phyloP scores from a whole-genome alignment of 2,888 invertebrate species.

The Dusona sp. region DNA sequence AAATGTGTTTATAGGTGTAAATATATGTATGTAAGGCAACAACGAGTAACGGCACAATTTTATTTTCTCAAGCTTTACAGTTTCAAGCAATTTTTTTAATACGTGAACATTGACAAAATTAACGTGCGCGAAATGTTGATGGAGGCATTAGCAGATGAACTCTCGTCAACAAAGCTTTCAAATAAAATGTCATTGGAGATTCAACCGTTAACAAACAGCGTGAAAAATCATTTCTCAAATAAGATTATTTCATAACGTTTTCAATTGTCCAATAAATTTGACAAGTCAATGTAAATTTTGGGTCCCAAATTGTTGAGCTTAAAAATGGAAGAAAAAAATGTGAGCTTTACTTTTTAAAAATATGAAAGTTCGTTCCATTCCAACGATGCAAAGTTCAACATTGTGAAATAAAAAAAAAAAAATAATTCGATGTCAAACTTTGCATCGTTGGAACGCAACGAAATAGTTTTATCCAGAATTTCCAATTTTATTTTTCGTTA shows the following conservation, averaged over 20 bases:
- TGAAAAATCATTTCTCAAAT: not conserved
- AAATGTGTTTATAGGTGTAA: not conserved
- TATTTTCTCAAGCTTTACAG: not conserved
- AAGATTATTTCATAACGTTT: not conserved
- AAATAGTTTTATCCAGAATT: not conserved
- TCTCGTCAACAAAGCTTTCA: not conserved
- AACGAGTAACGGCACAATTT: not conserved
- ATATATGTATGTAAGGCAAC: slow-evolving; percentile 4
- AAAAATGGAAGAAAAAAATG: too few species aligned
- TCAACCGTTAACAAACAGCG: not conserved
- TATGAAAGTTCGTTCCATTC: too few species aligned
- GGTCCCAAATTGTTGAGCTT: too few species aligned
- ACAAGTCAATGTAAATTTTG: too few species aligned
- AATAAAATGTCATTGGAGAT: not conserved
- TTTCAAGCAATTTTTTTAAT: not conserved
- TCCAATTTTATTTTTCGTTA: not conserved
- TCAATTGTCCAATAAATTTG: not conserved
- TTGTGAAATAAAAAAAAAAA: too few species aligned
- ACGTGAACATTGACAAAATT: not conserved
- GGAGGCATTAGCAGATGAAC: not conserved
- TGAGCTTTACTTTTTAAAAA: too few species aligned
- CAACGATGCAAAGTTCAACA: too few species aligned
- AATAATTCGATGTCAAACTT: too few species aligned
- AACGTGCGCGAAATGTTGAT: not conserved
- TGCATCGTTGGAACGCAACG: not conserved